Conservation (phyloP, 2,113 vertebrate genomes). For the Phycodurus eques region DNA sequence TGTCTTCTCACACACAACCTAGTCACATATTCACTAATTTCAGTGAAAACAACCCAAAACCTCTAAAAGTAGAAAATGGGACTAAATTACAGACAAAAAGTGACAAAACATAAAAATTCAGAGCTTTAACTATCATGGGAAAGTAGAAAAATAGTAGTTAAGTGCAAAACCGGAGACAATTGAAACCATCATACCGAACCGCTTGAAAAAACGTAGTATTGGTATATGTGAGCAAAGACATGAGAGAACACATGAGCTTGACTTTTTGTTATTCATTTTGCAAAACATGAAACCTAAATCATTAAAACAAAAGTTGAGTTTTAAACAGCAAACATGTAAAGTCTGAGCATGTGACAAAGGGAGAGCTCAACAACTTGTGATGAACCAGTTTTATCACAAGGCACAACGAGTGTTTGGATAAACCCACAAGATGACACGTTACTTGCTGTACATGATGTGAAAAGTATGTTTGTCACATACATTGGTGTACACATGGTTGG, state of each 20-base stretch:
- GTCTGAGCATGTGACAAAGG: conserved; percentile 21
- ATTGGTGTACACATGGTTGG: conserved; percentile 13
- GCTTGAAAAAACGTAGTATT: conserved; percentile 17
- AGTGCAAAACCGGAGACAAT: conserved; percentile 47
- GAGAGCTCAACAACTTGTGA: conserved; percentile 31
- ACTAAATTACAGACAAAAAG: conserved; percentile 15
- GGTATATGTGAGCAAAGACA: conserved; percentile 52
- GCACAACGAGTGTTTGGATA: conserved; percentile 46
- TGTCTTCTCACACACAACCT: conserved; percentile 46
- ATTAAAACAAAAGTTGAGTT: conserved; percentile 18
- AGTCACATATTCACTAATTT: conserved; percentile 62
- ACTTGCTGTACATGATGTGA: conserved; percentile 22
- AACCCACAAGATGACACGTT: conserved; percentile 25
- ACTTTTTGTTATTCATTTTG: conserved; percentile 14
- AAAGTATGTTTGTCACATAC: conserved; percentile 36
- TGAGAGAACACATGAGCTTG: conserved; percentile 35
- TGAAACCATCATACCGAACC: conserved; percentile 8
- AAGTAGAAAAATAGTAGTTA: conserved; percentile 35
- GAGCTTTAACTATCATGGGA: conserved; percentile 38
- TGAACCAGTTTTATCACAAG: conserved; percentile 46
- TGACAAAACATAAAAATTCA: conserved; percentile 24
- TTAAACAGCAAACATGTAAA: conserved; percentile 28
- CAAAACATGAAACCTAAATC: conserved; percentile 30
- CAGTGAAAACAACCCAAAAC: conserved; percentile 46
- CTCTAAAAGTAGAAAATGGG: conserved; percentile 49